phyloP scores from a whole-genome alignment of 2,113 vertebrate species.

The Apaloderma vittatum region DNA sequence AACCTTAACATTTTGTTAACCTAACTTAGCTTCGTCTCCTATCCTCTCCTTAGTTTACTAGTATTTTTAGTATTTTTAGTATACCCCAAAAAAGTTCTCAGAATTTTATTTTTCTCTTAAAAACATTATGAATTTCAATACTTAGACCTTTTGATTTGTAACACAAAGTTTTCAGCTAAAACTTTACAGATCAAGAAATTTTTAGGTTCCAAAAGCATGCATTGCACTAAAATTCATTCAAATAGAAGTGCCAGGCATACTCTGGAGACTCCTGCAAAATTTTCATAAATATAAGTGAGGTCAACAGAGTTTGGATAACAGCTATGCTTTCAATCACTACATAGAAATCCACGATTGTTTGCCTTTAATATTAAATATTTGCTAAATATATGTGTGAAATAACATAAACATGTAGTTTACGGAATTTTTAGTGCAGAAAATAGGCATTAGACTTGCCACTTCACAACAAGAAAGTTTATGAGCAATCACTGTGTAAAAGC shows the following conservation, averaged over 20 bases:
- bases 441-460: fast-evolving
- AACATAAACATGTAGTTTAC: fast-evolving
- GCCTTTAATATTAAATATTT: background rate
- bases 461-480: background rate
- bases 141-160: background rate
- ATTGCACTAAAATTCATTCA: background rate
- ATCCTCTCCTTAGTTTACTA: background rate
- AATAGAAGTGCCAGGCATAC: background rate
- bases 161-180: background rate
- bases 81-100: fast-evolving
- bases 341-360: background rate
- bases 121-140: background rate
- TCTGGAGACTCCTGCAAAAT: background rate
- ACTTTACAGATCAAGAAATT: background rate
- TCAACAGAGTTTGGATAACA: background rate
- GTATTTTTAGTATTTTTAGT: background rate
- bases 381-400: background rate
- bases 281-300: background rate
- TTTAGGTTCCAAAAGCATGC: background rate
- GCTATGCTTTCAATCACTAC: background rate
- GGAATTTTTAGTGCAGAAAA: background rate
- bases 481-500: background rate
- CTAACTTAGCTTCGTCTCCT: background rate
- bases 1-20: background rate
- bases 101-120: background rate